Evolutionary conservation across 2,888 invertebrate genomes (phyloP).

Genomic region (Podotricha telesiphe): DNA sequence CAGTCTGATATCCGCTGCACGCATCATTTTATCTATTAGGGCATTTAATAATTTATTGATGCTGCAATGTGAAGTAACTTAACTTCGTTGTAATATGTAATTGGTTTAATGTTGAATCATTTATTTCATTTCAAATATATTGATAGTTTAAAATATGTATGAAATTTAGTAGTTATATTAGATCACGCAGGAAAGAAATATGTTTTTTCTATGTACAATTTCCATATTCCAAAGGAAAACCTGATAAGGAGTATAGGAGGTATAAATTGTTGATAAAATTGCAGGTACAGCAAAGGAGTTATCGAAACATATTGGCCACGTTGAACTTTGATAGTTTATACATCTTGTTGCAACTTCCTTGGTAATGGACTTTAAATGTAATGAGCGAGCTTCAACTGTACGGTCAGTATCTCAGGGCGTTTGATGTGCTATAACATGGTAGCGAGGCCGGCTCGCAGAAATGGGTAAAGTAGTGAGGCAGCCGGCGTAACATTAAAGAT

Average conservation of each 20-base stretch:
- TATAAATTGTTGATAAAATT: background rate
- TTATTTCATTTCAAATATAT: background rate
- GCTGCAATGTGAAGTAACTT: conserved; percentile 44
- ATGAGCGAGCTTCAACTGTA: conserved; percentile 66
- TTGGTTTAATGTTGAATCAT: background rate
- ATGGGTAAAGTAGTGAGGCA: conserved; percentile 35
- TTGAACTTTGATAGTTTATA: conserved; percentile 32
- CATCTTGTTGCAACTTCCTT: conserved; percentile 43
- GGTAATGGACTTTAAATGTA: conserved; percentile 55
- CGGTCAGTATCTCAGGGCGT: conserved; percentile 61
- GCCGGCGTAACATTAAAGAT: conserved; percentile 71
- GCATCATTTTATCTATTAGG: conserved; percentile 67
- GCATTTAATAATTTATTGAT: conserved; percentile 65
- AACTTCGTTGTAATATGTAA: conserved; percentile 35
- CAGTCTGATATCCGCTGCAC: conserved; percentile 56
- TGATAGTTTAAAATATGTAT: background rate
- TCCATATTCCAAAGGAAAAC: background rate
- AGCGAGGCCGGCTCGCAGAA: conserved; percentile 34
- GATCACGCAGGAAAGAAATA: too few species aligned
- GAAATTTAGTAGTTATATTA: too few species aligned
- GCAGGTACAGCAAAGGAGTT: background rate
- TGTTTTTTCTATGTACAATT: too few species aligned
- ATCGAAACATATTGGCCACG: conserved; percentile 24
- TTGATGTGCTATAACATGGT: conserved; percentile 63
- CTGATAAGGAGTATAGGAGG: background rate